These are phyloP conservation scores for Tetheella fluctuosa DNA, from an alignment of 2,888 invertebrate genomes.

Conservation along the genomic window DNA sequence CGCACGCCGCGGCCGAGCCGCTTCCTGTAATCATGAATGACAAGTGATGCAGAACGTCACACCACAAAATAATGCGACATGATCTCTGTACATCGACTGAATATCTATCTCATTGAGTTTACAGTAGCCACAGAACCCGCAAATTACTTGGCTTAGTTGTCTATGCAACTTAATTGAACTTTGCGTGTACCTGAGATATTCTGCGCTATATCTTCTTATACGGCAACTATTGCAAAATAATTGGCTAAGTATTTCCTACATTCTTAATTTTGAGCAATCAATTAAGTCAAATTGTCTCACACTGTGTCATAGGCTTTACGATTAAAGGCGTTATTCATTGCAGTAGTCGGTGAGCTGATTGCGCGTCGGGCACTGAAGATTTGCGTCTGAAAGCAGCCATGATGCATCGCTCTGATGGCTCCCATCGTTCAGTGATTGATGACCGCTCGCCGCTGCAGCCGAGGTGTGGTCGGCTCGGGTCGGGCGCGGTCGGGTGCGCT, in stretches of 20 bases:
- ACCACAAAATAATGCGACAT: neutral
- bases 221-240: too few relatives aligned
- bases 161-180: too few relatives aligned
- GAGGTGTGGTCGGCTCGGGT: neutral
- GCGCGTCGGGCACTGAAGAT: neutral
- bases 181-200: neutral
- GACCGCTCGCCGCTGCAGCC: neutral
- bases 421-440: neutral
- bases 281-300: too few relatives aligned
- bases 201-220: too few relatives aligned
- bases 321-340: neutral
- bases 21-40: neutral
- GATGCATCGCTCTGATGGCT: neutral
- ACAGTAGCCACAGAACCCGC: neutral
- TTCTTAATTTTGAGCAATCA: too few relatives aligned
- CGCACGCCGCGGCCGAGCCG: neutral
- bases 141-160: neutral
- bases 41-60: neutral
- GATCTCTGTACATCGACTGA: neutral
- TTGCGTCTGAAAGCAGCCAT: neutral
- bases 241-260: too few relatives aligned
- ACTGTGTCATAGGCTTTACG: neutral
- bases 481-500: neutral
- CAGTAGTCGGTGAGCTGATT: neutral
- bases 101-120: neutral